Conservation (phyloP, 1,140 invertebrate species). For the Magallana gigas region DNA sequence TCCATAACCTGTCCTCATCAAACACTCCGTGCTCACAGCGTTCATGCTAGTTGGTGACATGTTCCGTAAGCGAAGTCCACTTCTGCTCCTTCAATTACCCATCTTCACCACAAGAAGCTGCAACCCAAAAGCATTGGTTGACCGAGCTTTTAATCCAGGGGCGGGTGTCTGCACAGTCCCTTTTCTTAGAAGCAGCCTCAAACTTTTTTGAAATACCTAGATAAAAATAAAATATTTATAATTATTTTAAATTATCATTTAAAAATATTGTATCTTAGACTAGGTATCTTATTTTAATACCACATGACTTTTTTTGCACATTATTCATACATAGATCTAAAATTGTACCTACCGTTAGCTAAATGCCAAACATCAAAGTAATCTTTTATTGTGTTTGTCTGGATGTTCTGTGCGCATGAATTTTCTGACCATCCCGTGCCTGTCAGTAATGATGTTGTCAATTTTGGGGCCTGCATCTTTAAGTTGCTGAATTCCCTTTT, state of each 20-base stretch:
- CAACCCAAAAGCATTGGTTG: constrained; percentile 62
- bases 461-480: background rate
- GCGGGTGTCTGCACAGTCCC: constrained; percentile 7
- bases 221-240: background rate
- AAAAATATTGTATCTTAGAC: background rate
- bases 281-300: background rate
- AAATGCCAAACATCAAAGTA: constrained; percentile 29
- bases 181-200: constrained; percentile 30
- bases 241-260: background rate
- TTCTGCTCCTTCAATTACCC: background rate
- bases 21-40: background rate
- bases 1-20: background rate
- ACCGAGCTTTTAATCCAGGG: constrained; percentile 48
- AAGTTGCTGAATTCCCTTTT: background rate
- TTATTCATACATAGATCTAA: background rate
- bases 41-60: background rate
- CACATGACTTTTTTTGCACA: background rate
- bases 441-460: background rate
- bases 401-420: background rate
- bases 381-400: background rate
- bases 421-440: constrained; percentile 1
- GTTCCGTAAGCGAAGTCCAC: background rate
- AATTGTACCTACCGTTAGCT: background rate
- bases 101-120: constrained; percentile 41
- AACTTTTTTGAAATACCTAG: constrained; percentile 44